Percentiles rank a stretch among this genome's conserved stretches.
phyloP scores from a whole-genome alignment of 2,797 vertebrate genomes.

The Acrossocheilus wenchowensis region DNA sequence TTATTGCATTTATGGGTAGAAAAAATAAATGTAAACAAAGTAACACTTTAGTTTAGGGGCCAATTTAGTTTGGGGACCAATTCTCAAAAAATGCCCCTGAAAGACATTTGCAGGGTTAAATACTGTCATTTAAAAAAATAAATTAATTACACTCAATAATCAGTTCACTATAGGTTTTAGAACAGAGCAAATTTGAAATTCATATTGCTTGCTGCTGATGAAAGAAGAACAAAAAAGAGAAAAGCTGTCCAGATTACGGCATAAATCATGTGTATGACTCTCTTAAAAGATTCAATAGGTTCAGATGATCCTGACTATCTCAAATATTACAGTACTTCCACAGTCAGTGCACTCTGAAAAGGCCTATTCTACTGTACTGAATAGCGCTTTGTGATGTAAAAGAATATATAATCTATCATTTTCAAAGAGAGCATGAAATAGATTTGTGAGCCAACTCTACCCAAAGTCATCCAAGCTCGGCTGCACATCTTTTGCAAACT shows the following conservation, averaged over 20 bases:
- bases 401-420: not conserved
- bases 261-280: not conserved
- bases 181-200: not conserved
- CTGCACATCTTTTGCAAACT: not conserved
- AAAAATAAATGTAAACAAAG: too few species aligned
- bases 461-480: not conserved
- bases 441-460: not conserved
- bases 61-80: too few species aligned
- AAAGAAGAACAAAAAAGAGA: not conserved
- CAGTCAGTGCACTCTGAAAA: not conserved
- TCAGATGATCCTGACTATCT: not conserved
- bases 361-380: not conserved
- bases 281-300: not conserved
- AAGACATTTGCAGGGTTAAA: not conserved
- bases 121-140: not conserved
- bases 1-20: too few species aligned
- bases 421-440: slow-evolving; percentile 12
- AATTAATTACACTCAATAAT: not conserved
- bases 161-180: not conserved
- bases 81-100: not conserved
- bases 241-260: not conserved
- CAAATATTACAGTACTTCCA: not conserved
- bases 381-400: not conserved
- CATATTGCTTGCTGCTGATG: not conserved
- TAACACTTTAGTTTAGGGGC: too few species aligned